phyloP scores from a whole-genome alignment of 2,888 invertebrate genomes.

The Diogma glabrata region DNA sequence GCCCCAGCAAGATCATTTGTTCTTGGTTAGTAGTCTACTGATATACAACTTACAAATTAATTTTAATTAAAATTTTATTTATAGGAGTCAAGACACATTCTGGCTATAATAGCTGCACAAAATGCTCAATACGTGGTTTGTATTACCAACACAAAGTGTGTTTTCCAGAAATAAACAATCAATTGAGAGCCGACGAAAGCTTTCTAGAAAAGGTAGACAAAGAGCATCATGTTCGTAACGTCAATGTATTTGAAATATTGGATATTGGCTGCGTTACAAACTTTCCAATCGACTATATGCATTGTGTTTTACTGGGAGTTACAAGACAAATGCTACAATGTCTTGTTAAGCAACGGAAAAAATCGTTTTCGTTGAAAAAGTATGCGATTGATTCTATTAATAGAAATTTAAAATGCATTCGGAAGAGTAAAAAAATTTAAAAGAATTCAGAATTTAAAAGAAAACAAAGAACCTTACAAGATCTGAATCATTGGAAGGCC shows the following conservation, averaged over 20 bases:
- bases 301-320: background rate
- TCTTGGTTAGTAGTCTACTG: background rate
- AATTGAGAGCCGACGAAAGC: background rate
- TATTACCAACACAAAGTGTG: conserved; percentile 11
- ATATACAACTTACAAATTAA: background rate
- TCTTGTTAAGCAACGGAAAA: no score
- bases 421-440: no score
- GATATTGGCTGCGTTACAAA: background rate
- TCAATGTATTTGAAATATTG: background rate
- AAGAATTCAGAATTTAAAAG: background rate
- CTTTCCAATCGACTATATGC: background rate
- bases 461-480: background rate
- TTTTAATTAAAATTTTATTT: background rate
- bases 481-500: background rate
- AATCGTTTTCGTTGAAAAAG: background rate
- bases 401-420: no score
- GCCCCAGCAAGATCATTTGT: conserved; percentile 2
- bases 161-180: background rate
- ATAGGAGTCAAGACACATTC: conserved; percentile 7
- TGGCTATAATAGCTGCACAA: conserved; percentile 9
- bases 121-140: background rate
- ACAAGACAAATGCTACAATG: background rate
- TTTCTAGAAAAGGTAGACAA: background rate
- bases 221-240: background rate
- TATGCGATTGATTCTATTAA: no score